Base-by-base conservation (phyloP, 2,888 invertebrate genomes). In the Pherbina coryleti region DNA sequence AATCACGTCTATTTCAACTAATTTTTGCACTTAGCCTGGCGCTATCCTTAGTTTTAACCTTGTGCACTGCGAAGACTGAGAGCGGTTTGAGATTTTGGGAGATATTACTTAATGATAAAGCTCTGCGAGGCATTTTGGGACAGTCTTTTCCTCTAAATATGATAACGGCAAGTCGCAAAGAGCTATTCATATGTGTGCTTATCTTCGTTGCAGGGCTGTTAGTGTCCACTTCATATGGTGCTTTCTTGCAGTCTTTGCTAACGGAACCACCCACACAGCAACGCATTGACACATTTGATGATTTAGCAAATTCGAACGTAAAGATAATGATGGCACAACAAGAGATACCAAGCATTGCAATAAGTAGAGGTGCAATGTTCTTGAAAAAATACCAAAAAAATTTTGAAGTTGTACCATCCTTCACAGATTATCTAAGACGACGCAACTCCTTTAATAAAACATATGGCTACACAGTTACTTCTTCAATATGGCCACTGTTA, bases 51-150 rank as follows among this genome's bases (percentile, higher is more conserved):
- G 44, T 44, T 44, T 44, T 44, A 7, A 44, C 44, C 44, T 44
- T 44, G 44, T 44, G 44, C 44, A 11, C 44, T 44, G 44, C 44
- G 11, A 14, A 1, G 3, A 44, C 44, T 2, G 44, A 11, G 11
- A 44, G 44, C 14, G 44, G 44, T 14, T 44, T 44, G 44, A 11
- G 14, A 44, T 44, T 11, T 44, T 44, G 44, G 44, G 44, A 44
- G 14, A 11, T 44, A 11, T 0, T 80, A 5, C 44, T 79, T 1
- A 79, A 80, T 17, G 79, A 80, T 44, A 76, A 73, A 25, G 71
- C 66, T 7, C 25, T 81, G n/a, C 78, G 81, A 2, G 81, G 76
- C 9, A 70, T 81, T 0, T 69, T 81, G 71, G 79, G 81, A 5
- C 81, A 80, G 62, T 74, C 79, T 0, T 79, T 80, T 66, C 60